Base-by-base conservation (phyloP, 30 jellyfish, hydroid and myxozoan species). In the Aurelia sp. region DNA sequence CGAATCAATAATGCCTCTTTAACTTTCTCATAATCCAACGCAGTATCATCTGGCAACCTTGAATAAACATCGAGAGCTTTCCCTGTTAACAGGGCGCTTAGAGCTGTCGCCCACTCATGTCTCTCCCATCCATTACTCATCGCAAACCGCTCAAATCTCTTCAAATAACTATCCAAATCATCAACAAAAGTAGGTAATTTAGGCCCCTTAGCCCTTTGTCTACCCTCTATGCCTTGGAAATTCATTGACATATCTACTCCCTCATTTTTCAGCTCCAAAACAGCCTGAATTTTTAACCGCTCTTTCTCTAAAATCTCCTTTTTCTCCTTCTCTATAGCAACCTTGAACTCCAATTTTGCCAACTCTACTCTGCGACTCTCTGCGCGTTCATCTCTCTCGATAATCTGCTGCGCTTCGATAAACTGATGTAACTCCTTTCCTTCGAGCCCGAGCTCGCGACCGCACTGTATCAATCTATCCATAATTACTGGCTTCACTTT, bases 81-180 rank as follows among this genome's bases (percentile, higher is more conserved):
- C 58, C 88, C 91, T 24, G 91, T 48, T 48, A 81, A 67, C 22
- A 81, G 50, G 64, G 76, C 86, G 73, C 91, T 81, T 51, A 81
- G 51, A 33, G 73, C 65, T 11, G 91, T 65, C 27, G 86, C 91
- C 91, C 86, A 64, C 57, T 68, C 91, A 64, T 41, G 10, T 57
- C 74, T 71, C 79, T 69, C 80, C 92, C 87, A 83, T 24, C 73
- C 78, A 55, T 52, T 72, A 68, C 63, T 83, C 31, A 27, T 83
- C 67, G 92, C 87, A 83, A 83, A 83, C 78, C 92, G 16, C 88
- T 83, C 89, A 41, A 83, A 67, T 72, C 92, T 83, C 72, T 68
- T 76, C 88, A 71, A 83, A 83, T 83, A 83, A 70, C 87, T 57
- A 57, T 83, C 92, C 89, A 83, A 30, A 20, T 83, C 92, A 38